Conservation (phyloP, 2,113 vertebrate genomes). For the Chrysemys picta region DNA sequence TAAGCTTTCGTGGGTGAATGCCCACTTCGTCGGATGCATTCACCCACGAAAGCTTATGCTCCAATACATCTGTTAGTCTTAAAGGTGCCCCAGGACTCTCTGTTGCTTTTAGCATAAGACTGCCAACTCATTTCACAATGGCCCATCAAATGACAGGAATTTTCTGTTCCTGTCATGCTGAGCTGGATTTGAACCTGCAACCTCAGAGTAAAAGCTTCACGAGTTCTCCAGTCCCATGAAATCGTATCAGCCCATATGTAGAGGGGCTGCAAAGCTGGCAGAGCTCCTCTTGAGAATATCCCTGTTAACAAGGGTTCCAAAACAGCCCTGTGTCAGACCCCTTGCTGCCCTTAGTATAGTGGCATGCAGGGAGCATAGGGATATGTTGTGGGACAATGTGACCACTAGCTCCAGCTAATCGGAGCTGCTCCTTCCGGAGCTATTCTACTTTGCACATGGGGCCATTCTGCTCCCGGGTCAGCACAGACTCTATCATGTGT, state of each 20-base stretch:
- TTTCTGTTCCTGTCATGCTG: not conserved
- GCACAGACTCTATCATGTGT: not conserved
- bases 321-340: not conserved
- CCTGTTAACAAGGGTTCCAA: not conserved
- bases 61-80: no score
- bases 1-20: no score
- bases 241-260: not conserved
- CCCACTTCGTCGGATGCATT: no score
- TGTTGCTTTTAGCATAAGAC: not conserved
- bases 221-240: not conserved
- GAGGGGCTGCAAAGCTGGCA: not conserved
- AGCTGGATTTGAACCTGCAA: not conserved
- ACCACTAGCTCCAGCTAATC: not conserved
- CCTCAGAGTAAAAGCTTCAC: not conserved
- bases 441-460: not conserved
- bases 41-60: no score
- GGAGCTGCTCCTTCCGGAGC: not conserved
- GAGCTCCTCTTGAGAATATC: not conserved
- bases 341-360: not conserved
- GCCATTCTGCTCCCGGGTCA: not conserved
- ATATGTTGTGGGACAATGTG: not conserved
- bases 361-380: not conserved
- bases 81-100: no score
- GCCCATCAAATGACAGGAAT: not conserved
- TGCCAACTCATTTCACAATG: not conserved